Conservation (phyloP, 2,797 vertebrate genomes). For the Nannoperca obscura region DNA sequence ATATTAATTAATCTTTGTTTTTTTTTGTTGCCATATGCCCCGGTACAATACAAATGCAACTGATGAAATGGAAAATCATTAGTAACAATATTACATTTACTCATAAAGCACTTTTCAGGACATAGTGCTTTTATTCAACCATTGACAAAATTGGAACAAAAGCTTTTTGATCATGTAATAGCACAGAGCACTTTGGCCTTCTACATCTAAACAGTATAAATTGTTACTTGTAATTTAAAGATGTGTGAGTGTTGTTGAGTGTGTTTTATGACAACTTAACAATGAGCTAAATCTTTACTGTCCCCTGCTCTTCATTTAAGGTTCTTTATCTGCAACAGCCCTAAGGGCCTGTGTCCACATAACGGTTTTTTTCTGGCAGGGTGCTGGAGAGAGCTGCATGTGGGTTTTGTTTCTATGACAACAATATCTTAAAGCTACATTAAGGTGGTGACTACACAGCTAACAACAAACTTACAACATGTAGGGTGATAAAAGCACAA, state of each 20-base stretch:
- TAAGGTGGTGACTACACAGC: too few species aligned
- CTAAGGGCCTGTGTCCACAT: too few species aligned
- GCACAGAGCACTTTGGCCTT: background rate
- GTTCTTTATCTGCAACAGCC: background rate
- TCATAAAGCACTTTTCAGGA: background rate
- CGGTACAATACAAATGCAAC: background rate
- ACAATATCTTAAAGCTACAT: too few species aligned
- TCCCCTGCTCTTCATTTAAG: background rate
- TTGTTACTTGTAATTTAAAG: background rate
- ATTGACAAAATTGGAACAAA: background rate
- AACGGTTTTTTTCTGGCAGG: too few species aligned
- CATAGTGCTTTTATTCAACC: background rate
- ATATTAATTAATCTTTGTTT: background rate
- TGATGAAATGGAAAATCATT: background rate
- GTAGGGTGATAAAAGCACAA: too few species aligned
- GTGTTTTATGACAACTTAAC: slow-evolving; percentile 24
- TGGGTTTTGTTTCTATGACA: too few species aligned
- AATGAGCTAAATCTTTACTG: background rate
- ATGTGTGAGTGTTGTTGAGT: background rate
- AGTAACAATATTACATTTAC: background rate
- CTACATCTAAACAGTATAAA: background rate
- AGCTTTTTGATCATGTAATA: background rate
- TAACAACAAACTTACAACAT: too few species aligned
- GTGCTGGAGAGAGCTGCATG: too few species aligned
- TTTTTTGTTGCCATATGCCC: background rate